Base-by-base conservation (phyloP, 1,140 invertebrate genomes). In the Euglossa dilemma region DNA sequence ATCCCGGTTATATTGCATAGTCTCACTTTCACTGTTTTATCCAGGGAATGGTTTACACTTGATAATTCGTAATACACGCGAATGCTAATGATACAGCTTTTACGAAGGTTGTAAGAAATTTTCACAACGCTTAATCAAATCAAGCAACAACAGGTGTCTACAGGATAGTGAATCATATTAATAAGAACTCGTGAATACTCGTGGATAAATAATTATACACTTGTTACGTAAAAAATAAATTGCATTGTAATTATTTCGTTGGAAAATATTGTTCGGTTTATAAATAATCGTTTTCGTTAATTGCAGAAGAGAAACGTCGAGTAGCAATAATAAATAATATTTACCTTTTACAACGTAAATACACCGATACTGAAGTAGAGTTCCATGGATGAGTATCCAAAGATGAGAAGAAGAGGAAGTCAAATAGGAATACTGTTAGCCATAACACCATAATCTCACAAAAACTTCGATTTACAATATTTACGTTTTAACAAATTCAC, bases 361-460 rank as follows among this genome's bases (percentile, higher is more conserved):
- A 45, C n/a, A 25, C 18, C 9, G 50, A 63, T n/a, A 28, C 4
- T 23, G 81, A 12, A 23, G 56, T 63, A 25, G 7, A 25, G 5
- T 57, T 28, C 74, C 73, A 70, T 63, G 47, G n/a, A n/a, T 23
- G 36, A n/a, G 8, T 43, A 50, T 71, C 20, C 74, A n/a, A 25
- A 20, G 47, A 54, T 6, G 56, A 25, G 12, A 28, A n/a, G 18
- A 12, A 11, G 23, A n/a, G 9, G 50, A 18, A 6, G 64, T 78
- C 45, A 54, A 23, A 47, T 20, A 45, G 25, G 28, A 78, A 73
- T 20, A 54, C 8, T 47, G 25, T n/a, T 52, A 23, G 18, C 54
- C 54, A 67, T 64, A 77, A 77, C 75, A 77, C 74, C 81, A 83
- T 83, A 83, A 69, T 78, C 81, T 54, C 64, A 14, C 36, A 6